These are phyloP conservation scores for Notolepis coatsorum DNA, from an alignment of 2,797 vertebrate genomes.

Conservation along the genomic window DNA sequence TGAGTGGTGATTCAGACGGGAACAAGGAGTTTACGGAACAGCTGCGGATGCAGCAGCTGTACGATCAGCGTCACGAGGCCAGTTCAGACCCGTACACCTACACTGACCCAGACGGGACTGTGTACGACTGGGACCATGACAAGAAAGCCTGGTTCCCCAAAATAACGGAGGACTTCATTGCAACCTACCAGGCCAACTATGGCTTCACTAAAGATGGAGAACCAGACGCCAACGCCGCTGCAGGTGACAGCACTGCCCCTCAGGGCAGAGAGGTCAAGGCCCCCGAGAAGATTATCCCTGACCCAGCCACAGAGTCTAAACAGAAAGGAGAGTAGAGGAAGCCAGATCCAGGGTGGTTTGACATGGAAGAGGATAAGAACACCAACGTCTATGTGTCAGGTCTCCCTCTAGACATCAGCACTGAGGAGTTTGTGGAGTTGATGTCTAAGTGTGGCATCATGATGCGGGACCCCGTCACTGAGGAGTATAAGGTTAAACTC, in stretches of 20 bases:
- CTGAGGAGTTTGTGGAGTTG: constrained; percentile 90
- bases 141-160: constrained; percentile 84
- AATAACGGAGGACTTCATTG: constrained; percentile 95
- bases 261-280: constrained; percentile 28
- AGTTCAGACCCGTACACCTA: constrained; percentile 81
- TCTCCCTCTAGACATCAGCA: constrained; percentile 93
- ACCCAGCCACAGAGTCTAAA: too few relatives aligned
- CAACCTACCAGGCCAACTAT: constrained; percentile 94
- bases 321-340: constrained; percentile 93
- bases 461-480: constrained; percentile 92
- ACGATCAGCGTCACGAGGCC: constrained; percentile 63
- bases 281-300: background rate
- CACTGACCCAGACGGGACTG: constrained; percentile 85
- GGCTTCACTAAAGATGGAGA: constrained; percentile 85
- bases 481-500: constrained; percentile 95
- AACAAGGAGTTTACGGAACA: constrained; percentile 93
- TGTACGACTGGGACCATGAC: constrained; percentile 89
- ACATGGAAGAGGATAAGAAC: constrained; percentile 93
- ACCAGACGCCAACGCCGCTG: constrained; percentile 66
- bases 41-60: constrained; percentile 91
- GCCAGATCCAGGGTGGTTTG: constrained; percentile 94
- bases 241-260: constrained; percentile 24
- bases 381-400: constrained; percentile 97
- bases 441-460: constrained; percentile 98
- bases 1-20: constrained; percentile 76